phyloP scores from a whole-genome alignment of 2,113 vertebrate species.

The Salminus brasiliensis region DNA sequence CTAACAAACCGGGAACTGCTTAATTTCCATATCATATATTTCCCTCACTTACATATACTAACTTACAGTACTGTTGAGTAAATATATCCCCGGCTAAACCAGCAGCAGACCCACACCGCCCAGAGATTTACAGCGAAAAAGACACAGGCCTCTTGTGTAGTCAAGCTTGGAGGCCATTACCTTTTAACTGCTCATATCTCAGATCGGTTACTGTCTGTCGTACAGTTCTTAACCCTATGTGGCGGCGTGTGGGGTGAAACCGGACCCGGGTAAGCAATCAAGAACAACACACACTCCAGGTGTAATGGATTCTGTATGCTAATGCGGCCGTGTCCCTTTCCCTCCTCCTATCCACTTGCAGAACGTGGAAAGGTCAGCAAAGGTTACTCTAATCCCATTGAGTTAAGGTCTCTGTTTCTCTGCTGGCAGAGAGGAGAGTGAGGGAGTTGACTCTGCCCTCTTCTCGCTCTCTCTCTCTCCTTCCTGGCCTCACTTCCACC shows the following conservation, averaged over 20 bases:
- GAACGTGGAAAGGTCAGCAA: neutral
- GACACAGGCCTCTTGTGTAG: slow-evolving; percentile 6
- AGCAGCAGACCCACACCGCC: neutral
- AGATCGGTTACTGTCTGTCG: slow-evolving; percentile 34
- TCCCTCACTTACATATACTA: too few species aligned
- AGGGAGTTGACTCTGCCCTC: neutral
- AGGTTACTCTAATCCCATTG: neutral
- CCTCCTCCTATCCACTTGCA: neutral
- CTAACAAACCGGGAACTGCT: too few species aligned
- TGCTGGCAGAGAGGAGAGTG: neutral
- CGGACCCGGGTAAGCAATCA: slow-evolving; percentile 29
- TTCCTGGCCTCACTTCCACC: neutral
- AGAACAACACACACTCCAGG: neutral
- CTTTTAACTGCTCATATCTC: slow-evolving; percentile 30
- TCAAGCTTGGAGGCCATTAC: slow-evolving; percentile 18
- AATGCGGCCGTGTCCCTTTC: slow-evolving; percentile 10
- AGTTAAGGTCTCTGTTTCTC: slow-evolving; percentile 6
- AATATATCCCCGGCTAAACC: neutral
- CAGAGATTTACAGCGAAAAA: neutral
- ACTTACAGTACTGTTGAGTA: slow-evolving; percentile 17
- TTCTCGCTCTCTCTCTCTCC: neutral
- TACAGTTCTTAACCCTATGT: slow-evolving; percentile 22
- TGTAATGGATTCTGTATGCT: slow-evolving; percentile 28
- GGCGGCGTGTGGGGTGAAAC: slow-evolving; percentile 21
- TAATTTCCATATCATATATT: too few species aligned